These are phyloP conservation scores for Lithosia quadra DNA, from an alignment of 2,888 invertebrate genomes.

Conservation along the genomic window DNA sequence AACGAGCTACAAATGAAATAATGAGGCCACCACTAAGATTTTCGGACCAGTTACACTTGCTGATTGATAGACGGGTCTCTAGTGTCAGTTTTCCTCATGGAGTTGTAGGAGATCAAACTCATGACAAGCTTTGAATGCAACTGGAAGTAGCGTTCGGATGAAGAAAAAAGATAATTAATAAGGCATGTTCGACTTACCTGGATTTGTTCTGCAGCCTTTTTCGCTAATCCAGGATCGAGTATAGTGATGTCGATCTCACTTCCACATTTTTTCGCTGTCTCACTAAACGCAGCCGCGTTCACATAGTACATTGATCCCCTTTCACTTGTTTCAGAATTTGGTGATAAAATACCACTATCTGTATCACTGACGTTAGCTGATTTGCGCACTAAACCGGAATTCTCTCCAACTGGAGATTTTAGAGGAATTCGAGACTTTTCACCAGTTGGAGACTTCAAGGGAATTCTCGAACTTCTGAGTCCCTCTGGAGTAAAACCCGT, in stretches of 20 bases:
- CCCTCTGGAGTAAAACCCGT: conserved; percentile 80
- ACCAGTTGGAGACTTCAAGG: conserved; percentile 66
- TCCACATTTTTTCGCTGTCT: conserved; percentile 69
- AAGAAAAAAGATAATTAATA: background rate
- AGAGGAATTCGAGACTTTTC: conserved; percentile 75
- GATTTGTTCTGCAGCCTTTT: conserved; percentile 82
- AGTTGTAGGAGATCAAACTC: too few relatives aligned
- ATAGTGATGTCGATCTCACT: conserved; percentile 76
- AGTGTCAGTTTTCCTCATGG: too few relatives aligned
- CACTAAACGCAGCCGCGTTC: conserved; percentile 78
- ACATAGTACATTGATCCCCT: conserved; percentile 71
- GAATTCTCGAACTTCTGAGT: conserved; percentile 64
- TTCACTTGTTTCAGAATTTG: conserved; percentile 86
- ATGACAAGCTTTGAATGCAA: background rate
- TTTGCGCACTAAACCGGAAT: conserved; percentile 66
- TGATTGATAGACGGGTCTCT: background rate
- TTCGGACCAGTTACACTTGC: background rate
- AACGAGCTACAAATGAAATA: conserved; percentile 6
- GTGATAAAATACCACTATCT: conserved; percentile 89
- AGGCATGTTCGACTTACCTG: conserved; percentile 68
- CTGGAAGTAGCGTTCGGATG: background rate
- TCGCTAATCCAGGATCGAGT: conserved; percentile 77
- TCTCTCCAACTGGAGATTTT: conserved; percentile 74
- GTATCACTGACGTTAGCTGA: conserved; percentile 87
- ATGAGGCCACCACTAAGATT: background rate